These are phyloP conservation scores for Listrodromus nycthemerus DNA, from an alignment of 2,888 invertebrate species.

Conservation along the genomic window DNA sequence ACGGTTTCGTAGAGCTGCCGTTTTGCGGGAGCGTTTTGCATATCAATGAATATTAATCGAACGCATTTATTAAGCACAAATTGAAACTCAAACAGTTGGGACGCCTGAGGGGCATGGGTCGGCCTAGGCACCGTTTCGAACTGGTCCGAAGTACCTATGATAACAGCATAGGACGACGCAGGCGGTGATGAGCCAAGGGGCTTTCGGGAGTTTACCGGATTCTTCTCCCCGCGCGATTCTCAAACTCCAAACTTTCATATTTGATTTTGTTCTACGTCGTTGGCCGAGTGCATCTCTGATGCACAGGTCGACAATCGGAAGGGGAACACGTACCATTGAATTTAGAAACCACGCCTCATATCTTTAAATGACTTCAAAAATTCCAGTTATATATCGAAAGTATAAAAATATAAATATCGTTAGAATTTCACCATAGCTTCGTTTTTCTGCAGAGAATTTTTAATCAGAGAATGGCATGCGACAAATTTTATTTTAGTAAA, in stretches of 20 bases:
- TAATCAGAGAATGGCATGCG: too few relatives aligned
- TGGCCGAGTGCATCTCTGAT: neutral
- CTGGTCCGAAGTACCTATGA: constrained; percentile 8
- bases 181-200: constrained; percentile 1
- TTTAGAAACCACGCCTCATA: neutral
- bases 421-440: neutral
- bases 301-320: neutral
- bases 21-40: constrained; percentile 76
- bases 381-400: neutral
- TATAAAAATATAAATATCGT: neutral
- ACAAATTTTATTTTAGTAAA: too few relatives aligned
- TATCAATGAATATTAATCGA: constrained; percentile 81
- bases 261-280: neutral
- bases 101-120: neutral
- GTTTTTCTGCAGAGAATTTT: too few relatives aligned
- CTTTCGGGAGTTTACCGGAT: neutral
- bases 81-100: constrained; percentile 77
- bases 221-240: constrained; percentile 2
- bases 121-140: constrained; percentile 33
- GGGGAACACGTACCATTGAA: neutral
- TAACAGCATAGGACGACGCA: neutral
- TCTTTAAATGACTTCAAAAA: neutral
- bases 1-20: constrained; percentile 68
- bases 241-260: neutral
- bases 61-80: constrained; percentile 80